Conservation (phyloP, 2,797 vertebrate genomes). For the Xenopus petersii region DNA sequence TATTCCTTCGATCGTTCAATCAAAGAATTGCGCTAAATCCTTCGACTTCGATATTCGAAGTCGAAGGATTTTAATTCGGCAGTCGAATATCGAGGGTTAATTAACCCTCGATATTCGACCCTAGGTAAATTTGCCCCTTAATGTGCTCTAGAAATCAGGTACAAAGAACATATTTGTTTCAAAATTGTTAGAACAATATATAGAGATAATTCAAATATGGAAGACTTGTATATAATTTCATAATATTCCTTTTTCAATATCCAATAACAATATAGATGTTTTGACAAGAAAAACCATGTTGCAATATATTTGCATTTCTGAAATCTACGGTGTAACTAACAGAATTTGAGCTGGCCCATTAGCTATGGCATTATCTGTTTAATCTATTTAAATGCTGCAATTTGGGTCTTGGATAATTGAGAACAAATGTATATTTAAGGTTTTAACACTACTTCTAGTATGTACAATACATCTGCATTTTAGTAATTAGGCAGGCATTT, state of each 20-base stretch:
- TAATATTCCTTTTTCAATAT: background rate
- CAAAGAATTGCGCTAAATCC: too few relatives aligned
- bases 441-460: slow-evolving; percentile 32
- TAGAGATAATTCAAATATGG: background rate
- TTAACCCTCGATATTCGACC: too few relatives aligned
- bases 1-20: too few relatives aligned
- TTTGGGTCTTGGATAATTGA: slow-evolving; percentile 46
- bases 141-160: too few relatives aligned
- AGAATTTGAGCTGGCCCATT: slow-evolving; percentile 41
- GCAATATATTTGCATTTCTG: background rate
- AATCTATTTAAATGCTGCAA: slow-evolving; percentile 44
- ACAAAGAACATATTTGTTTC: too few relatives aligned
- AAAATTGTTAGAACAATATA: background rate
- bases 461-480: slow-evolving; percentile 47
- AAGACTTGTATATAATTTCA: background rate
- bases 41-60: too few relatives aligned
- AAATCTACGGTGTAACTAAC: slow-evolving; percentile 22
- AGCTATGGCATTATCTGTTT: slow-evolving; percentile 36
- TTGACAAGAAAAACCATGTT: slow-evolving; percentile 2
- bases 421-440: slow-evolving; percentile 50
- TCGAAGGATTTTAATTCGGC: too few relatives aligned
- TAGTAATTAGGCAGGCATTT: slow-evolving; percentile 48
- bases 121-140: too few relatives aligned
- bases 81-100: too few relatives aligned
- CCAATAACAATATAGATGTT: background rate